phyloP scores from a whole-genome alignment of 2,113 vertebrate species.

The Oncorhynchus keta region DNA sequence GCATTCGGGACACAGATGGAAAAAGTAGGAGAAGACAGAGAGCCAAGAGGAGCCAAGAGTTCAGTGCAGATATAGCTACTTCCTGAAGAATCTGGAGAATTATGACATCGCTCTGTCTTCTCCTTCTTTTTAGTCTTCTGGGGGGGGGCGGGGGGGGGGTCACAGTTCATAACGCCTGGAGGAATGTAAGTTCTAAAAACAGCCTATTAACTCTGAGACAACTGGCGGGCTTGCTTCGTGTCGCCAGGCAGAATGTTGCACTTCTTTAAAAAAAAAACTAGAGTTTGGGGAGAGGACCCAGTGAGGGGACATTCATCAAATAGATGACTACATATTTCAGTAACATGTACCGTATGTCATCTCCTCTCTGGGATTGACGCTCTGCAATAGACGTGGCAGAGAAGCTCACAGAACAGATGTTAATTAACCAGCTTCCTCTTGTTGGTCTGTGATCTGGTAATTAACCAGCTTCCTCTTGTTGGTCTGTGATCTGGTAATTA shows the following conservation, averaged over 20 bases:
- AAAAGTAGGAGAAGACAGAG: too few species aligned
- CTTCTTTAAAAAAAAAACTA: conserved; percentile 45
- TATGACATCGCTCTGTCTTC: too few species aligned
- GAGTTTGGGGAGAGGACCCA: conserved; percentile 24
- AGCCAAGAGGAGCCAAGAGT: too few species aligned
- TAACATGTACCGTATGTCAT: conserved; percentile 44
- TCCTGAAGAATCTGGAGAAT: too few species aligned
- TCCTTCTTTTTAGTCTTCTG: not conserved
- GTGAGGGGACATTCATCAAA: conserved; percentile 44
- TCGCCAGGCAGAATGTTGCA: conserved; percentile 62
- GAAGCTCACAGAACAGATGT: conserved; percentile 54
- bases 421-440: too few species aligned
- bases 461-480: too few species aligned
- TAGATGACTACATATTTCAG: conserved; percentile 58
- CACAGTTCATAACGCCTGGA: conserved; percentile 5
- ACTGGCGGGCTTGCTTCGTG: conserved; percentile 52
- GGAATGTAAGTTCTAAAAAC: conserved; percentile 28
- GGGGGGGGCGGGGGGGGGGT: not conserved
- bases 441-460: too few species aligned
- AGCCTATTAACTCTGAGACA: conserved; percentile 49
- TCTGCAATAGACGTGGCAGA: conserved; percentile 67
- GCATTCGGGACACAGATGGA: too few species aligned
- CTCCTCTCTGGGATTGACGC: conserved; percentile 5
- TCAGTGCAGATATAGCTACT: too few species aligned
- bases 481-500: too few species aligned